A percentile compares a stretch with the other conserved stretches of the same genome.
Conservation (phyloP, 2,797 vertebrate species). For the Squalus acanthias region DNA sequence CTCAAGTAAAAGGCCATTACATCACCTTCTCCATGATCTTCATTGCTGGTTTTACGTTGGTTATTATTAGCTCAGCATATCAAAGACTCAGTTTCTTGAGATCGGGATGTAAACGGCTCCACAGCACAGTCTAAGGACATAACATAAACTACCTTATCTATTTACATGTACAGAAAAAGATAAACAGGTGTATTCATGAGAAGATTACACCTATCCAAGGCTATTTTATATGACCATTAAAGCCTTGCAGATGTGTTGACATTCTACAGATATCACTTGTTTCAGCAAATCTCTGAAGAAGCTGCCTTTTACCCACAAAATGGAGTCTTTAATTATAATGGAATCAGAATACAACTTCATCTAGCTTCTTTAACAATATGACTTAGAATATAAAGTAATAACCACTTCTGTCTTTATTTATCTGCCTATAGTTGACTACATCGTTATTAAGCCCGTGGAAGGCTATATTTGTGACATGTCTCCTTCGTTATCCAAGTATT, state of each 20-base stretch:
- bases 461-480: conserved; percentile 77
- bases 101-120: neutral
- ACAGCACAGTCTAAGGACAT: no score
- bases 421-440: conserved; percentile 74
- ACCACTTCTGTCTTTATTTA: neutral
- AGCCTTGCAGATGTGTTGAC: neutral
- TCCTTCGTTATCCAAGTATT: conserved; percentile 81
- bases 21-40: no score
- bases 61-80: neutral
- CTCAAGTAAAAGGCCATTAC: no score
- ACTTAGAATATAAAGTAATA: neutral
- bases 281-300: neutral
- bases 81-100: neutral
- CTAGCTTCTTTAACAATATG: no score
- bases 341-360: neutral
- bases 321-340: neutral
- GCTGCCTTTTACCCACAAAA: neutral
- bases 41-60: no score
- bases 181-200: neutral
- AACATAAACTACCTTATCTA: no score
- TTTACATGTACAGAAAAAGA: neutral
- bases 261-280: neutral
- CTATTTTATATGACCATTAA: no score
- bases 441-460: conserved; percentile 83
- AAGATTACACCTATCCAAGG: no score